Evolutionary conservation across 2,113 vertebrate species (phyloP), one percentile per base, ranked within the genome.

Genomic region (Myiozetetes cayanensis): DNA sequence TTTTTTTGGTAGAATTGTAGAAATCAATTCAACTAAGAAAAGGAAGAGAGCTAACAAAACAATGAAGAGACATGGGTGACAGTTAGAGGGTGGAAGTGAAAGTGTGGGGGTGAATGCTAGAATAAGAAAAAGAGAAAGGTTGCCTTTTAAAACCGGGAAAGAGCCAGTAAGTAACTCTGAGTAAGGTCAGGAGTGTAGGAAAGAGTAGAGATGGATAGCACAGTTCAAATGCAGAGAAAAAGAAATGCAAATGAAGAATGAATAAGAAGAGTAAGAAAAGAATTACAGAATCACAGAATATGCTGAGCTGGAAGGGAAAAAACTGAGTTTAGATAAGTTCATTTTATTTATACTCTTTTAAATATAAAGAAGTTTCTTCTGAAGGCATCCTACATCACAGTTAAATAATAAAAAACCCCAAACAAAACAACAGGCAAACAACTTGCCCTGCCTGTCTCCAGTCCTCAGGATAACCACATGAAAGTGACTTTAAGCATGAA

Each of bases 221-320:
- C n/a, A 61, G 55, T 80, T 81, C 78, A 93, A 79, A 76, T 31
- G 10, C 35, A 79, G 46, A 92, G 56, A 19, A 63, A 87, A 89
- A 91, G 59, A 68, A 89, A 96, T 82, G 49, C n/a, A 82, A 73
- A 94, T 71, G 19, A 92, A 77, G 53, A 85, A 84, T 62, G 9
- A 70, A 86, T 68, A 83, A 44, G 28, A 89, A 70, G n/a, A 66
- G 13, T 52, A 52, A 94, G 55, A 70, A 62, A 76, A 87, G 11
- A 74, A 55, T 55, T 20, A 28, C 30, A n/a, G 21, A 58, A 63
- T 63, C 39, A 63, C 12, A 63, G 39, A 63, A 41, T 30, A 63
- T 30, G 39, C 27, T 30, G 19, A 30, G 12, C 30, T 63, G 39
- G 39, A 43, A 43, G 61, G 25, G 39, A 43, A 27, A 21, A 93